phyloP scores from a whole-genome alignment of 1,140 invertebrate genomes.

The Brachionus asplanchnoidis region DNA sequence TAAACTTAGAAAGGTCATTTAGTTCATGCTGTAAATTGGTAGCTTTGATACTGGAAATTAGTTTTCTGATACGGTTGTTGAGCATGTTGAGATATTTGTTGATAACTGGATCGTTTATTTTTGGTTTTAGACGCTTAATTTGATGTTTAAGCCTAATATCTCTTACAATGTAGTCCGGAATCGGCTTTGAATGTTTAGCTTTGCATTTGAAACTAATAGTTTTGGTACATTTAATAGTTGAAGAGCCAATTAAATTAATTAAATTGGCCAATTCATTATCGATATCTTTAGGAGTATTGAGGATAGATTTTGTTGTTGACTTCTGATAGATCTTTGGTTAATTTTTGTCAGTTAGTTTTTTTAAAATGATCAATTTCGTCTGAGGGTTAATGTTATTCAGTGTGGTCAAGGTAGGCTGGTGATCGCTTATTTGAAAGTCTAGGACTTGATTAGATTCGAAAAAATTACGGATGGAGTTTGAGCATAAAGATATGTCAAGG shows the following conservation, averaged over 20 bases:
- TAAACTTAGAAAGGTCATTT: neutral
- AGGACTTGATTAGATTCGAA: neutral
- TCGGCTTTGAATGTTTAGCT: neutral
- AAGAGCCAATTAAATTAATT: neutral
- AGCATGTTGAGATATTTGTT: neutral
- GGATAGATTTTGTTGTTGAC: neutral
- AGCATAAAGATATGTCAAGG: neutral
- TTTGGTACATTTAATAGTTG: neutral
- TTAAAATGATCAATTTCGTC: neutral
- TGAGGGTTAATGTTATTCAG: neutral
- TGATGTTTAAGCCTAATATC: neutral
- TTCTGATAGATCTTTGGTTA: neutral
- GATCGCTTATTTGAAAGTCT: neutral
- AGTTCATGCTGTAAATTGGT: neutral
- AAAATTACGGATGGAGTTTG: neutral
- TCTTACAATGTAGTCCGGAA: neutral
- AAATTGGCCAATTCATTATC: neutral
- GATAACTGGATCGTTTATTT: neutral
- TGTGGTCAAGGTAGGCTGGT: too few relatives aligned
- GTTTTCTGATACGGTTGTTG: neutral
- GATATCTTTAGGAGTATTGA: neutral
- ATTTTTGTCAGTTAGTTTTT: neutral
- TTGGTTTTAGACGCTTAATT: slow-evolving; percentile 8
- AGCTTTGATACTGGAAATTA: neutral
- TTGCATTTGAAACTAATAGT: neutral